These are phyloP conservation scores for Argya squamiceps DNA, from an alignment of 2,797 vertebrate species.

Conservation along the genomic window DNA sequence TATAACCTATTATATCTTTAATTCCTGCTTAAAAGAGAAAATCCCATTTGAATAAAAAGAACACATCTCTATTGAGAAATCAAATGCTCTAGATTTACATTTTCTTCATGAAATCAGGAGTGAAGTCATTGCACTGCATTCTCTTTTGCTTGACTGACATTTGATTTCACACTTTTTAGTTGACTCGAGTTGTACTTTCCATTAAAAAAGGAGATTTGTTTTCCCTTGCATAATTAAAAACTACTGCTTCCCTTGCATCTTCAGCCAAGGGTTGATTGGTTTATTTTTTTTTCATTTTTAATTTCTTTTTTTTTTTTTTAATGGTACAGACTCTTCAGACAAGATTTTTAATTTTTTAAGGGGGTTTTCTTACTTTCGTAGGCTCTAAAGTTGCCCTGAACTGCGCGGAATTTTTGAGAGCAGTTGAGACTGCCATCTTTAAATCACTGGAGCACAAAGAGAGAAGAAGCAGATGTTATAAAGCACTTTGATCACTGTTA, in stretches of 20 bases:
- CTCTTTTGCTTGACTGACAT: constrained; percentile 57
- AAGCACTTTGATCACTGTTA: not conserved
- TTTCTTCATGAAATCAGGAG: constrained; percentile 49
- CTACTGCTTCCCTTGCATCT: not conserved
- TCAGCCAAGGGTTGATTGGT: not conserved
- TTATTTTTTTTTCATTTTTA: not conserved
- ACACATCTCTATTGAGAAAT: constrained; percentile 52
- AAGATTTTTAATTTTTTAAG: not conserved
- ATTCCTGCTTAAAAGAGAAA: constrained; percentile 46
- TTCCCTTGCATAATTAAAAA: constrained; percentile 15
- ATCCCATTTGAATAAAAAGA: constrained; percentile 58
- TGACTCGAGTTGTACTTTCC: constrained; percentile 18
- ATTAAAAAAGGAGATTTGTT: constrained; percentile 32
- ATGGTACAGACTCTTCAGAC: not conserved
- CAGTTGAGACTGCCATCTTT: not conserved
- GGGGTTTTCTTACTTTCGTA: not conserved
- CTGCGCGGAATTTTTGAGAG: not conserved
- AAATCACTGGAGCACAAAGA: not conserved
- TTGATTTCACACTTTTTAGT: constrained; percentile 58
- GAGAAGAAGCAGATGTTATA: not conserved
- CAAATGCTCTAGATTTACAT: constrained; percentile 39
- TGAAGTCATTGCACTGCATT: constrained; percentile 55
- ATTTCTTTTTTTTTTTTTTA: not conserved
- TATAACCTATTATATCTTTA: constrained; percentile 57
- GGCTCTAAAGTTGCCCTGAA: not conserved